Base-by-base conservation (phyloP, 2,888 invertebrate genomes). In the Linnaemya vulpina region DNA sequence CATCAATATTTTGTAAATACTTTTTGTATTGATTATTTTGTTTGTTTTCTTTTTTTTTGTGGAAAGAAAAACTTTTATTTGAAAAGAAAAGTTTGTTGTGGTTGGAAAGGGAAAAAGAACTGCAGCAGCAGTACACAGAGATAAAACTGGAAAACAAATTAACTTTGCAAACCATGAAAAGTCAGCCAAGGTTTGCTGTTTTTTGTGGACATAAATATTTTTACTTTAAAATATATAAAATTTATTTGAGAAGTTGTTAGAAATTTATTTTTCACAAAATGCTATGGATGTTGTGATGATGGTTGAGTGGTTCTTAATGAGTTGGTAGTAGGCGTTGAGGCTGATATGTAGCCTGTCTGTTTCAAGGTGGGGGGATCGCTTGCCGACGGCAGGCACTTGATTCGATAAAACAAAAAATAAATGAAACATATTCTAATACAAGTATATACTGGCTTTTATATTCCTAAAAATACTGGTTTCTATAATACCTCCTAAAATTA, bases 121-220 rank as follows among this genome's bases (percentile, higher is more conserved):
- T n/a, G 35, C 35, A 30, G 40, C 10, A 60, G 46, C 15, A 9
- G 22, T 3, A 9, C 4, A 58, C 1, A 43, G 3, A 58, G 38
- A 43, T 17, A 67, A 74, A 58, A 71, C 25, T 46, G 30, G 7
- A 53, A 67, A 1, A 55, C 70, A 70, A 75, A 81, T 81, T 81
- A 75, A 75, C 68, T 81, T 75, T 75, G 40, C 75, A 70, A 70
- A 75, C 81, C 75, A 81, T 81, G 70, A 75, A 62, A 70, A 62
- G 63, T 63, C 68, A 75, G 74, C 68, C 35, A 62, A 75, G 53
- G 40, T 58, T 62, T 22, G 20, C 8, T 51, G 40, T n/a, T 43
- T 46, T 46, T 40, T 40, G 5, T 30, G 17, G 15, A 3, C n/a
- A 22, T 46, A 63, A 60, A n/a, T 10, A 67, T 51, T 3, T 35